Evolutionary conservation across 2,113 vertebrate species (phyloP).

Genomic region (Pungitius pungitius): DNA sequence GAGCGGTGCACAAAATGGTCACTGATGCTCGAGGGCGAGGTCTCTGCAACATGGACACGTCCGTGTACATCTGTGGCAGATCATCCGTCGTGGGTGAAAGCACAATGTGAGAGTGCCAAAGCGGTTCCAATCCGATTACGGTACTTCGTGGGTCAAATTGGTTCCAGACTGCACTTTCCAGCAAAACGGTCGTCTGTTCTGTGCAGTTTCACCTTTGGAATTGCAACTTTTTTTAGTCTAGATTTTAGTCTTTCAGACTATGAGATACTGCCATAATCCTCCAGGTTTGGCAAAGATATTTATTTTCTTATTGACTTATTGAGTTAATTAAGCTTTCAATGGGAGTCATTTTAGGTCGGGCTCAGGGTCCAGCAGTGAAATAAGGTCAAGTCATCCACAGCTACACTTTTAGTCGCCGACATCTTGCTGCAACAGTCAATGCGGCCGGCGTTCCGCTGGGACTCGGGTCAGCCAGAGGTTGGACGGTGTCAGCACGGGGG

Average conservation of each 20-base stretch:
- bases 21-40: conserved; percentile 11
- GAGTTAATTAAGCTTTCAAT: conserved; percentile 25
- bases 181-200: neutral
- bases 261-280: conserved; percentile 27
- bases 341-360: neutral
- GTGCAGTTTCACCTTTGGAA: neutral
- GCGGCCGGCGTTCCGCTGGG: conserved; percentile 15
- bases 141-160: neutral
- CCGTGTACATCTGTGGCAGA: conserved; percentile 1
- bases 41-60: conserved; percentile 11
- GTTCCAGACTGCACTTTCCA: conserved; percentile 18
- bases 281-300: too few species aligned
- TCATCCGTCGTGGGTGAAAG: conserved; percentile 10
- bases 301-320: too few species aligned
- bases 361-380: too few species aligned
- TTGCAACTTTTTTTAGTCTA: conserved; percentile 40
- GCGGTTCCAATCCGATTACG: conserved; percentile 25
- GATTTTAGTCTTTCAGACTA: conserved; percentile 21
- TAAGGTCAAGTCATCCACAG: too few species aligned
- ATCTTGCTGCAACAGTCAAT: neutral
- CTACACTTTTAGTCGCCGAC: too few species aligned
- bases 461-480: conserved; percentile 40
- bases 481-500: conserved; percentile 25
- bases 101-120: conserved; percentile 16
- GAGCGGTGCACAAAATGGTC: conserved; percentile 1